A percentile compares a stretch with the other conserved stretches of the same genome.
Evolutionary conservation across 2,113 vertebrate genomes (phyloP).

Genomic region (Coreoperca whiteheadi): DNA sequence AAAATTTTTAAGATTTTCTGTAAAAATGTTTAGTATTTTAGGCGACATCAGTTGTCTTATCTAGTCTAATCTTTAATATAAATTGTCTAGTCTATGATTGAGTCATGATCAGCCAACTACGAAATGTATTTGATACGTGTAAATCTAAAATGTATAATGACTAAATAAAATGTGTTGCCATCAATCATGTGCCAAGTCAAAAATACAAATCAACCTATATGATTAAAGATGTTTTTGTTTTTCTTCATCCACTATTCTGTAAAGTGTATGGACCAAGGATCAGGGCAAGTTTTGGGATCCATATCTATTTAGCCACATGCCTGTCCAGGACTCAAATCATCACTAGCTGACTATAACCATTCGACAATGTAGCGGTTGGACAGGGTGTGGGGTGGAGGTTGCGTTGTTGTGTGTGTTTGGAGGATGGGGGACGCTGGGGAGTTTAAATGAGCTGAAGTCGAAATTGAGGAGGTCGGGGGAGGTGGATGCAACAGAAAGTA

Average conservation of each 20-base stretch:
- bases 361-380: constrained; percentile 11
- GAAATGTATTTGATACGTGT: too few species aligned
- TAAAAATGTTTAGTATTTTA: too few species aligned
- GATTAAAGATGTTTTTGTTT: background rate
- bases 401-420: constrained; percentile 38
- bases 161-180: background rate
- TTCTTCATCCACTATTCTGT: background rate
- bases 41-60: too few species aligned
- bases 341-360: background rate
- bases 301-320: background rate
- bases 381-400: background rate
- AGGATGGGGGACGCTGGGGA: constrained; percentile 44
- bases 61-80: too few species aligned
- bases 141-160: background rate
- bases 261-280: background rate
- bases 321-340: constrained; percentile 7
- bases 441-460: constrained; percentile 66
- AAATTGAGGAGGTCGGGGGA: constrained; percentile 26
- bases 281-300: background rate
- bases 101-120: too few species aligned
- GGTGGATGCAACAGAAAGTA: constrained; percentile 49
- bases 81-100: too few species aligned
- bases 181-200: background rate
- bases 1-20: too few species aligned
- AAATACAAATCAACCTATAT: background rate